Percentiles rank a stretch among this genome's conserved stretches.
Conservation (phyloP, 2,113 vertebrate genomes). For the Trichechus manatus region DNA sequence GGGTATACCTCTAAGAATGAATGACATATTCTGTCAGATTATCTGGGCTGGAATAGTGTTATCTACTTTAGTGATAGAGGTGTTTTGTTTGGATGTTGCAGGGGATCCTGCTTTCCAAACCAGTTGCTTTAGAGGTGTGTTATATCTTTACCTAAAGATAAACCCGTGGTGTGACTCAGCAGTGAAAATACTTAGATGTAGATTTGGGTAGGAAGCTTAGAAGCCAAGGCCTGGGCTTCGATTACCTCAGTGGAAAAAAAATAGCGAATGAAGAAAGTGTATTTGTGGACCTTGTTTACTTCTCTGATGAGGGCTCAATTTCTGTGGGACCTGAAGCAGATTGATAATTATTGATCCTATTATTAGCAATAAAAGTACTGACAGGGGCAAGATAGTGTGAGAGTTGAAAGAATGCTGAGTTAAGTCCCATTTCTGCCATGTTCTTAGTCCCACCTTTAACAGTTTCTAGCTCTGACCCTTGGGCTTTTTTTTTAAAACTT, state of each 20-base stretch:
- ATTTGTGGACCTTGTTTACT: constrained; percentile 3
- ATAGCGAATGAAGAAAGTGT: background rate
- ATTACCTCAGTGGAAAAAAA: background rate
- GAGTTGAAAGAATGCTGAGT: background rate
- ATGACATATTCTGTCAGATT: background rate
- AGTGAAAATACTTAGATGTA: background rate
- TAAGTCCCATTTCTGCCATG: background rate
- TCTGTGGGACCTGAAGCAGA: background rate
- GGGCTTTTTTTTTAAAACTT: background rate
- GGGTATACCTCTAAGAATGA: background rate
- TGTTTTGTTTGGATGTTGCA: background rate
- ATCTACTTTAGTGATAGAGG: background rate
- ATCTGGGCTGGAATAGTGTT: background rate
- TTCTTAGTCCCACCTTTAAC: background rate
- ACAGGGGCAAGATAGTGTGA: background rate
- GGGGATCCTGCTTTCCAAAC: background rate
- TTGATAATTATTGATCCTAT: background rate
- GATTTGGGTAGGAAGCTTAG: background rate
- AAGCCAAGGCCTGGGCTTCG: background rate
- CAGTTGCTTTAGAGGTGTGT: background rate
- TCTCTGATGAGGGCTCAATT: background rate
- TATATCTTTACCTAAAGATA: background rate
- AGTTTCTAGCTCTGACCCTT: background rate
- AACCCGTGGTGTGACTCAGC: background rate
- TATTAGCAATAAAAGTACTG: background rate